Percentiles rank a stretch among this genome's conserved stretches.
Conservation (phyloP, 1,140 invertebrate genomes). For the Neuroterus valhalla region DNA sequence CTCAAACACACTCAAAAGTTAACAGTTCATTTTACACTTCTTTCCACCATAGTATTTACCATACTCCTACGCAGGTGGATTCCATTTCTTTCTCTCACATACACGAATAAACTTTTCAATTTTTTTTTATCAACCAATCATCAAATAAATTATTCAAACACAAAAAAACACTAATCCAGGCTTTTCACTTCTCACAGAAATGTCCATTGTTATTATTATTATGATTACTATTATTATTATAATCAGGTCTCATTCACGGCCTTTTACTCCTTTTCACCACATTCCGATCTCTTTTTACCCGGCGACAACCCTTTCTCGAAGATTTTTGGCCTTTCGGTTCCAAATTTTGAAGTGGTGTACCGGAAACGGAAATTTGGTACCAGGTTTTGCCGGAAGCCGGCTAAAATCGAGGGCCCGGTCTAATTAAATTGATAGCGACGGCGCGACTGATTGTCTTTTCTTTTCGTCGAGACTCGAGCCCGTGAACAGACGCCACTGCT, state of each 20-base stretch:
- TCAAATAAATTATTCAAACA: too few species aligned
- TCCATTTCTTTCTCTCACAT: too few species aligned
- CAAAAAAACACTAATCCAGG: too few species aligned
- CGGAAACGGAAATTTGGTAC: slow-evolving; percentile 12
- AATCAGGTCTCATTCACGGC: neutral
- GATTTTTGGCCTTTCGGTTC: slow-evolving; percentile 12
- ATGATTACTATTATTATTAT: too few species aligned
- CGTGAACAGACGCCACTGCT: slow-evolving; percentile 4
- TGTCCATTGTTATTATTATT: too few species aligned
- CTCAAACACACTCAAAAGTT: neutral
- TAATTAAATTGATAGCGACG: slow-evolving; percentile 28
- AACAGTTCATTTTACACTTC: neutral
- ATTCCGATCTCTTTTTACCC: slow-evolving; percentile 44
- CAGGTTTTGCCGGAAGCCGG: neutral
- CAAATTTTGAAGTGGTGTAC: neutral
- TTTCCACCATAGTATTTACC: neutral
- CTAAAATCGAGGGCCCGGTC: neutral
- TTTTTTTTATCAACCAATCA: too few species aligned
- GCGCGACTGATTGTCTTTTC: slow-evolving; percentile 29
- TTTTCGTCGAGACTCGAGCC: slow-evolving; percentile 45
- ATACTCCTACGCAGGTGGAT: too few species aligned
- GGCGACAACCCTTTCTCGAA: slow-evolving; percentile 33
- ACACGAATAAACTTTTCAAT: too few species aligned
- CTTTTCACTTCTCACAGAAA: too few species aligned
- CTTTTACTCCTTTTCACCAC: slow-evolving; percentile 32